Percentiles rank a stretch among this genome's conserved stretches.
Conservation (phyloP, 2,113 vertebrate genomes). For the Zosterops borbonicus region DNA sequence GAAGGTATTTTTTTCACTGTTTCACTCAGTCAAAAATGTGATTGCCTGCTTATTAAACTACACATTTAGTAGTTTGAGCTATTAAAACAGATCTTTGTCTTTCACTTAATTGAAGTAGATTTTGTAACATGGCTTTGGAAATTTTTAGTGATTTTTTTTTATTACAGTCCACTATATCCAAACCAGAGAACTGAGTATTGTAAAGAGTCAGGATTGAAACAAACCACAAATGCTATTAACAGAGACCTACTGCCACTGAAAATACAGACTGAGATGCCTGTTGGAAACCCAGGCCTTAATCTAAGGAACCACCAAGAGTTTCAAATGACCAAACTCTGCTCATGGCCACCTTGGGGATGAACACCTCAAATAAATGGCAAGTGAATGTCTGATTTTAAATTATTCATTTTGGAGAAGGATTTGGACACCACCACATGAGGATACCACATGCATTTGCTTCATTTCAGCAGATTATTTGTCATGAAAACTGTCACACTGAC, state of each 20-base stretch:
- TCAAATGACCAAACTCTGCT: background rate
- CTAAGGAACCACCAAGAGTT: background rate
- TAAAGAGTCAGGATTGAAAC: background rate
- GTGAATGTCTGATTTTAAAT: background rate
- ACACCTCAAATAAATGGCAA: background rate
- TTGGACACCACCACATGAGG: background rate
- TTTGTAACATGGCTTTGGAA: background rate
- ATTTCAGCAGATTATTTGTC: background rate
- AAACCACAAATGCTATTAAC: background rate
- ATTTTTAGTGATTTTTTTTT: background rate
- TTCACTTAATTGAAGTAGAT: background rate
- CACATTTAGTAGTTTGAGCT: too few species aligned
- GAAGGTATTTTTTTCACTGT: background rate
- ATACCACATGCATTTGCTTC: background rate
- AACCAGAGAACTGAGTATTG: background rate
- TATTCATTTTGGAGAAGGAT: background rate
- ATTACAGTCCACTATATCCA: background rate
- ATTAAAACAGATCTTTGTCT: background rate
- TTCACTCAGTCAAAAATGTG: background rate
- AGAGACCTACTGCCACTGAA: background rate
- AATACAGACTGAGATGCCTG: background rate
- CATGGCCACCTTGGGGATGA: background rate
- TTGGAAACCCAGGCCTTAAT: background rate
- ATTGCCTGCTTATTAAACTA: background rate
- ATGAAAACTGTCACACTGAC: background rate